Percentiles rank a stretch among this genome's conserved stretches.
Conservation (phyloP, 92 coral and sea anemone species). For the Parazoanthus darwini region DNA sequence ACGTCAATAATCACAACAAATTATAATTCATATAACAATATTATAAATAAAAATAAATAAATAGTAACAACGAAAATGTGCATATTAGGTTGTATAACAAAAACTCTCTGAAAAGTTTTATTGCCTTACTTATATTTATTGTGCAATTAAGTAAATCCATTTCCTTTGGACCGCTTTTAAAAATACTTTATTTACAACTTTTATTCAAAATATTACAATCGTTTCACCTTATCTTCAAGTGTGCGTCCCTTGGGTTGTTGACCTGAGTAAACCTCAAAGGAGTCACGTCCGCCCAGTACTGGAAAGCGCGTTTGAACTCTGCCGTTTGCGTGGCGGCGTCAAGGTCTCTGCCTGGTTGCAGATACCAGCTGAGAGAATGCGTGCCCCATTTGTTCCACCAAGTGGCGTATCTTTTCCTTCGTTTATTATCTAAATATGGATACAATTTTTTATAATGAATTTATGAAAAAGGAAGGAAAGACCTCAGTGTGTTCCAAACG, state of each 20-base stretch:
- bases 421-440: neutral
- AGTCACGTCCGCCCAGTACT: conserved; percentile 50
- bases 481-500: too few species aligned
- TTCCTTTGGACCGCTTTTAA: neutral
- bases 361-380: neutral
- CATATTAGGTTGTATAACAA: too few species aligned
- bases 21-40: too few species aligned
- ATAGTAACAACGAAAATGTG: too few species aligned
- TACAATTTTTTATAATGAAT: neutral
- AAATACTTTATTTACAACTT: too few species aligned
- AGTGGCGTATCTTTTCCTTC: conserved; percentile 2
- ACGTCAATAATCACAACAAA: too few species aligned
- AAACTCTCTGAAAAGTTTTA: too few species aligned
- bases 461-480: neutral
- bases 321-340: conserved; percentile 13
- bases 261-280: conserved; percentile 46
- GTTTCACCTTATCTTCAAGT: conserved; percentile 11
- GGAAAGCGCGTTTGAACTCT: conserved; percentile 33
- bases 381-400: conserved; percentile 32
- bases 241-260: conserved; percentile 17
- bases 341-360: conserved; percentile 20
- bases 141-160: too few species aligned
- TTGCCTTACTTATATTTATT: too few species aligned
- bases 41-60: too few species aligned
- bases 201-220: too few species aligned